Base-by-base conservation (phyloP, 1,140 invertebrate species). In the Marisa cornuarietis region DNA sequence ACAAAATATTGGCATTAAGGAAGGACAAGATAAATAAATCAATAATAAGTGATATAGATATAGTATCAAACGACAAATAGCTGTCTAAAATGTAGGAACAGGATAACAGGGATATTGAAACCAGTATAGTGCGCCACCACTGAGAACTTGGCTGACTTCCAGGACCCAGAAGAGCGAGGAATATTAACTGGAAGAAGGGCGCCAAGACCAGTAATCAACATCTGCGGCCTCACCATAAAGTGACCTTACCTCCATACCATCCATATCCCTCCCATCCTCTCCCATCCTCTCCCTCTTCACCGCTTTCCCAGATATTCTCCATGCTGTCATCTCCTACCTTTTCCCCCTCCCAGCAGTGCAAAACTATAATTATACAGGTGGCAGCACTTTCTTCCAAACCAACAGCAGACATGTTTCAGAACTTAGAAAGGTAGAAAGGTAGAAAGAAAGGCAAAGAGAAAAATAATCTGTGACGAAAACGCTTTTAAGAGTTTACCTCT, bases 31-130 rank as follows among this genome's bases (percentile, higher is more conserved):
- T 75, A 8, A 54, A 31, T 1, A 75, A 62, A 54, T 62, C 73
- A n/a, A 75, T n/a, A n/a, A 61, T 75, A 62, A n/a, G n/a, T n/a
- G 26, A 75, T 42, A 54, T 75, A 61, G 16, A 49, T 22, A 52
- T n/a, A 54, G 3, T 31, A 49, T 11, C 3, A 26, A n/a, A 31
- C 5, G 68, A 22, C 11, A 16, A 22, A 22, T 16, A 20, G 24
- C 16, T 69, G 14, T 20, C n/a, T 20, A 7, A 16, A 16, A 65
- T 65, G n/a, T n/a, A n/a, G 42, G 42, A 26, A 31, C 20, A 14
- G 52, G 42, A 42, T 2, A 26, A 26, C 13, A 69, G 5, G 20
- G 3, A 16, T 69, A 4, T 11, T 72, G 13, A 18, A 26, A 51
- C 14, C 16, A 24, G 14, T 22, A 7, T 51, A 42, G 20, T 18